Base-by-base conservation (phyloP, 2,113 vertebrate genomes). In the Siniperca chuatsi region DNA sequence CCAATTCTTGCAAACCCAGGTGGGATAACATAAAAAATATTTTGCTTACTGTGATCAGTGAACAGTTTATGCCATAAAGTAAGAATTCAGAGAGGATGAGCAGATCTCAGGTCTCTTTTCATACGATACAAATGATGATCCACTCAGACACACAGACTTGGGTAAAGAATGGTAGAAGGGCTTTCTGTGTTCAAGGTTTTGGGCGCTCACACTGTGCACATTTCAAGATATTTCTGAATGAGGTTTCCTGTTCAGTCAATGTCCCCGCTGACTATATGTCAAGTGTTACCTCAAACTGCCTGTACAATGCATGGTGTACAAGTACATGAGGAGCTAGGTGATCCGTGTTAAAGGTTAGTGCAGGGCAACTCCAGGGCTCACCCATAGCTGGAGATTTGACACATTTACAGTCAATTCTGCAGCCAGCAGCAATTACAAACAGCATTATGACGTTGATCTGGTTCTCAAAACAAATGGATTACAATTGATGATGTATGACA, bases 171-270 rank as follows among this genome's bases (percentile, higher is more conserved):
- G 9, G 42, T 37, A 42, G 33, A 62, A 65, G 18, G 18, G 20
- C 21, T 78, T 50, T 78, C 42, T 42, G n/a, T 55, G 42, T 70
- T 86, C 86, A 93, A 92, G 89, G 87, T 79, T 80, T 79, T 37
- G 9, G 21, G 7, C 11, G n/a, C 61, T 66, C 50, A 74, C 58
- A 58, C 55, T 68, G 68, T 76, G 37, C 62, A 58, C 72, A 82
- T 77, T 75, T 80, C 25, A 75, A 81, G 58, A 86, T 69, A 77
- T 88, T 70, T 83, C 35, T 46, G 58, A 83, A 85, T 33, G 37
- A 76, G 48, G 20, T 69, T 81, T 85, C 64, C 70, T 68, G 29
- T 85, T 65, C 60, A 80, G 46, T 25, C 23, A 44, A 44, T n/a
- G 60, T 67, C 70, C 20, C 37, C 0, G 35, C 52, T 52, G 58